phyloP scores from a whole-genome alignment of 2,113 vertebrate species.

The Coturnix japonica region DNA sequence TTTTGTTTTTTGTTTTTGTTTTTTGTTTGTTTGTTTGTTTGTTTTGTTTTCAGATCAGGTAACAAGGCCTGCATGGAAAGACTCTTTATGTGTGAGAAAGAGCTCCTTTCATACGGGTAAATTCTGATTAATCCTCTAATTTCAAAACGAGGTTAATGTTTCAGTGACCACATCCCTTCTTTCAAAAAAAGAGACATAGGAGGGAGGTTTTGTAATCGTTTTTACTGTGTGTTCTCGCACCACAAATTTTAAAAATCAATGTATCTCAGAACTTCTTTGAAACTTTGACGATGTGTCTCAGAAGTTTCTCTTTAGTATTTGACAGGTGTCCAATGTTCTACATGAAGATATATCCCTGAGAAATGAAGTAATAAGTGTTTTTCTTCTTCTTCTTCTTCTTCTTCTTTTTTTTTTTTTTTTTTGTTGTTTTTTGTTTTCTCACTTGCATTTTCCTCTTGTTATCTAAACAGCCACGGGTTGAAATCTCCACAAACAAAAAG shows the following conservation, averaged over 20 bases:
- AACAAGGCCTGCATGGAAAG: not conserved
- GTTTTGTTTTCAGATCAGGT: not conserved
- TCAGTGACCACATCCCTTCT: not conserved
- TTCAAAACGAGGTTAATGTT: not conserved
- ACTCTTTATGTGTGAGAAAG: not conserved
- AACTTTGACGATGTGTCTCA: not conserved
- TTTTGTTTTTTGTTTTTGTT: too few relatives aligned
- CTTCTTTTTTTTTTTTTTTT: too few relatives aligned
- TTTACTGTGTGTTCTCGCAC: not conserved
- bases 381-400: not conserved
- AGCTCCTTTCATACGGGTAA: not conserved
- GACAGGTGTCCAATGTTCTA: not conserved
- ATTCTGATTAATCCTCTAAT: not conserved
- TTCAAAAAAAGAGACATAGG: not conserved
- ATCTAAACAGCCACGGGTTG: conserved; percentile 15
- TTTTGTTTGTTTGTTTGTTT: too few relatives aligned
- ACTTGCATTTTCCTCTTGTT: conserved; percentile 46
- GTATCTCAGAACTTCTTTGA: not conserved
- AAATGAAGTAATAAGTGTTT: conserved; percentile 23
- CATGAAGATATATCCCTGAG: not conserved
- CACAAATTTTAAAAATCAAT: not conserved
- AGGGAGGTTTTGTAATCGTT: not conserved
- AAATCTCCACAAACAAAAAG: conserved; percentile 29
- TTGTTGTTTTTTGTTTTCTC: not conserved
- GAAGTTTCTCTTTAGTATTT: not conserved